phyloP scores from a whole-genome alignment of 1,140 invertebrate species.

The silkworm (Bombyx mori) region DNA sequence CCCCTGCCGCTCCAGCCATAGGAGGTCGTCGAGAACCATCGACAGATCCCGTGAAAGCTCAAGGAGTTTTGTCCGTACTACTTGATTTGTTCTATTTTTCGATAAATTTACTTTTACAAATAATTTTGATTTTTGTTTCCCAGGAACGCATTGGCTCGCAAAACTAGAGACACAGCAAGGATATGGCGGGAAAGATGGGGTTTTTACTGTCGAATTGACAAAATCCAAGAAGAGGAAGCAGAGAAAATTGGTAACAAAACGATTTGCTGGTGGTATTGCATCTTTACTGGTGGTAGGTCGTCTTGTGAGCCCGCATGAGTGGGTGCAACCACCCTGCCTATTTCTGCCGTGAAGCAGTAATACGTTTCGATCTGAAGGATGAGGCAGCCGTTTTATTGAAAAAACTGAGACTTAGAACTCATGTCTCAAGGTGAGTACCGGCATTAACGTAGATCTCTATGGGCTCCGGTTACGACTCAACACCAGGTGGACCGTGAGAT shows the following conservation, averaged over 20 bases:
- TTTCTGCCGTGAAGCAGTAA: too few species aligned
- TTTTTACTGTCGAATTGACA: slow-evolving; percentile 35
- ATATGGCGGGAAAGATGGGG: slow-evolving; percentile 50
- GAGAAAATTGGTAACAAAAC: slow-evolving; percentile 23
- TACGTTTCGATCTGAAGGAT: too few species aligned
- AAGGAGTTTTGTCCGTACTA: slow-evolving; percentile 42
- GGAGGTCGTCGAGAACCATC: slow-evolving; percentile 44
- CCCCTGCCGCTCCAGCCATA: slow-evolving; percentile 27
- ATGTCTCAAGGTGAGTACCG: too few species aligned
- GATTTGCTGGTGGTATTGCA: not conserved
- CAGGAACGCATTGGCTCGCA: slow-evolving; percentile 40
- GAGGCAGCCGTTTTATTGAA: too few species aligned
- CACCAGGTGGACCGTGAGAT: too few species aligned
- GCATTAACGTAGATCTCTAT: too few species aligned
- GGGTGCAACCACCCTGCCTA: too few species aligned
- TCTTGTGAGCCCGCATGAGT: too few species aligned
- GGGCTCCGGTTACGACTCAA: too few species aligned
- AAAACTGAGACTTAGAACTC: too few species aligned
- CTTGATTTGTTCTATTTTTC: not conserved
- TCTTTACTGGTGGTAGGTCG: too few species aligned
- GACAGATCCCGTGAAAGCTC: slow-evolving; percentile 53
- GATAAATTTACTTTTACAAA: not conserved
- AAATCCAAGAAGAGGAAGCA: slow-evolving; percentile 59
- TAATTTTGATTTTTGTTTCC: slow-evolving; percentile 11
- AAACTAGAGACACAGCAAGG: slow-evolving; percentile 41